Evolutionary conservation across 2,888 invertebrate species (phyloP).

Genomic region (Cyclophora punctaria): DNA sequence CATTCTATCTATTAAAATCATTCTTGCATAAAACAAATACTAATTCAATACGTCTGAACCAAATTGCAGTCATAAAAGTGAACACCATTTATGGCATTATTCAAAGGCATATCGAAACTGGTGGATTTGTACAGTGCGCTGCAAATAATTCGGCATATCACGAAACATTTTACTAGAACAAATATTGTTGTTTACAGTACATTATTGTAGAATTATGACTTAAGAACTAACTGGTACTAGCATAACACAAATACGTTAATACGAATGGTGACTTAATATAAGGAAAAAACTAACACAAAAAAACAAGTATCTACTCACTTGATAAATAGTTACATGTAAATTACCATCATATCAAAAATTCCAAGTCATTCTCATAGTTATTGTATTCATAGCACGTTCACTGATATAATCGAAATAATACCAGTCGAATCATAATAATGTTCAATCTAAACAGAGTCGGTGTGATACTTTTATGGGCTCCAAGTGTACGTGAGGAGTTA

Average conservation of each 20-base stretch:
- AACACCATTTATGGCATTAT: conserved; percentile 69
- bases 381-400: conserved; percentile 12
- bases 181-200: no score
- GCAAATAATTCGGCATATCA: conserved; percentile 26
- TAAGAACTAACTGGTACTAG: no score
- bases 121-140: conserved; percentile 50
- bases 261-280: no score
- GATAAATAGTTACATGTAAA: not conserved
- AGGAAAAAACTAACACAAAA: no score
- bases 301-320: no score
- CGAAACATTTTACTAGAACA: no score
- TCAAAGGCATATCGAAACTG: conserved; percentile 68
- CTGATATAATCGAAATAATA: conserved; percentile 14
- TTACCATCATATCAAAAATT: not conserved
- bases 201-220: no score
- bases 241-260: no score
- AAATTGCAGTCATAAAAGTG: conserved; percentile 71
- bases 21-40: conserved; percentile 68
- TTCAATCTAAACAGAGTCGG: conserved; percentile 23
- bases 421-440: conserved; percentile 14
- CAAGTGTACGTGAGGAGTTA: conserved; percentile 65
- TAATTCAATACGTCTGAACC: conserved; percentile 53
- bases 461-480: conserved; percentile 32
- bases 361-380: not conserved
- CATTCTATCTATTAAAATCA: conserved; percentile 41